phyloP scores from a whole-genome alignment of 2,888 invertebrate genomes.

The Clusia tigrina region DNA sequence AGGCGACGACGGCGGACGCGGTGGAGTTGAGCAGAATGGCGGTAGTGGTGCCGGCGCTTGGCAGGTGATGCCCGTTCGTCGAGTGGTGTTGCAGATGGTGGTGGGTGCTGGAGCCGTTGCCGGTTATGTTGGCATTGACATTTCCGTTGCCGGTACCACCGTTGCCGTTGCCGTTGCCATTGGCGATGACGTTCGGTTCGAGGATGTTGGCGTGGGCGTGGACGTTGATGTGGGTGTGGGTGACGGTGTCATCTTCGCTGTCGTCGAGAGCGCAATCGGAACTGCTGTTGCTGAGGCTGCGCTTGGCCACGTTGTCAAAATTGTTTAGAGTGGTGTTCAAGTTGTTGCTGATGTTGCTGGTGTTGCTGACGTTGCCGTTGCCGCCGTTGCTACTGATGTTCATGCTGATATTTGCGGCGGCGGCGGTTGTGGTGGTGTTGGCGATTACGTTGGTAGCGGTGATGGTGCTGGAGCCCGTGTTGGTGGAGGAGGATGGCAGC shows the following conservation, averaged over 20 bases:
- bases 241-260: conserved; percentile 54
- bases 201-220: conserved; percentile 38
- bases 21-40: conserved; percentile 52
- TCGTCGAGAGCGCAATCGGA: conserved; percentile 58
- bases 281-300: conserved; percentile 66
- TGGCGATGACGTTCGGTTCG: conserved; percentile 65
- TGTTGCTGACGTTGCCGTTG: conserved; percentile 6
- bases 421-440: background rate
- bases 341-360: conserved; percentile 34
- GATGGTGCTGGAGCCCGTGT: background rate
- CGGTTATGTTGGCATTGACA: conserved; percentile 43
- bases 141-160: conserved; percentile 60
- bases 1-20: conserved; percentile 34
- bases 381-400: conserved; percentile 34
- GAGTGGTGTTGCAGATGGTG: conserved; percentile 19
- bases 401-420: conserved; percentile 30
- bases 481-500: conserved; percentile 66
- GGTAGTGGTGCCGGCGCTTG: conserved; percentile 52
- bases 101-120: conserved; percentile 25
- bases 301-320: conserved; percentile 60
- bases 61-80: conserved; percentile 41
- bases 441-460: conserved; percentile 1
- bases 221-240: conserved; percentile 26
- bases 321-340: conserved; percentile 35
- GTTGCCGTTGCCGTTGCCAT: conserved; percentile 61